Evolutionary conservation across 2,888 invertebrate genomes (phyloP).

Genomic region (Antitype chi): DNA sequence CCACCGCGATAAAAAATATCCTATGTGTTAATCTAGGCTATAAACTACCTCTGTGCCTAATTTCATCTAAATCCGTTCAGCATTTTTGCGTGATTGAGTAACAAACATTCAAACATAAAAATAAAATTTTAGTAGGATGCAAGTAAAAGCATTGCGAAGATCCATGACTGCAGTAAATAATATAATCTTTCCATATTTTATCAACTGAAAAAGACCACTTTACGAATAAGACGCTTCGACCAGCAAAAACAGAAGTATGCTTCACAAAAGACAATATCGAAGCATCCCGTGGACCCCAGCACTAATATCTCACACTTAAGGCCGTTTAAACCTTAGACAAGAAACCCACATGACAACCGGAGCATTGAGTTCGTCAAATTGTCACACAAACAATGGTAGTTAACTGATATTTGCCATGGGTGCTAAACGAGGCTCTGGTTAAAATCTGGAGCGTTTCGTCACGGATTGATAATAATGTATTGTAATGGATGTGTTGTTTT

Average conservation of each 20-base stretch:
- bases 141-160: neutral
- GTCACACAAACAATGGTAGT: constrained; percentile 60
- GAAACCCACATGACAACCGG: constrained; percentile 67
- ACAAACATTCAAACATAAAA: no score
- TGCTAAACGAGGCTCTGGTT: constrained; percentile 34
- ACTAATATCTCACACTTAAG: constrained; percentile 52
- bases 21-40: no score
- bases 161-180: neutral
- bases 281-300: constrained; percentile 38
- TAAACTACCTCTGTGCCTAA: no score
- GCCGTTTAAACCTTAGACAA: constrained; percentile 30
- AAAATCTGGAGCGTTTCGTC: constrained; percentile 39
- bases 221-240: neutral
- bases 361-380: constrained; percentile 65
- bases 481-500: neutral
- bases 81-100: no score
- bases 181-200: neutral
- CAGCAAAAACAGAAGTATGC: neutral
- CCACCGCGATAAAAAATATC: no score
- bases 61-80: no score
- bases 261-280: neutral
- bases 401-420: constrained; percentile 37
- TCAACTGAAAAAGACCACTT: no score
- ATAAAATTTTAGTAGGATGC: no score
- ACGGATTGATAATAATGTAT: constrained; percentile 23